Evolutionary conservation across 2,888 invertebrate genomes (phyloP).

Genomic region (Idaea dimidiata): DNA sequence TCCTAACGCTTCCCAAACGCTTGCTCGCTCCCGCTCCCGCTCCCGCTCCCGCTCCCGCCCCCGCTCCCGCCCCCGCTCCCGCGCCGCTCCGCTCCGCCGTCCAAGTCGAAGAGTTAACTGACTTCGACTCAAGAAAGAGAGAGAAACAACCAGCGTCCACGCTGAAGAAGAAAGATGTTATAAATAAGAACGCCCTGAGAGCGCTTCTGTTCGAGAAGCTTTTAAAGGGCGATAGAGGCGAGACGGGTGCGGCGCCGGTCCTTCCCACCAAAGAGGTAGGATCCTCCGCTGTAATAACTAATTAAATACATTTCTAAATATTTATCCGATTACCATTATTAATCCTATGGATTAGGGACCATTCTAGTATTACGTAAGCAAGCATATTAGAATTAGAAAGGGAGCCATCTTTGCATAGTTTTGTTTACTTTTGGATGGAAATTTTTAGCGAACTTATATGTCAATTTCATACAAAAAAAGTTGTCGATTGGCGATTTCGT

Average conservation of each 20-base stretch:
- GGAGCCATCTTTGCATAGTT: too few species aligned
- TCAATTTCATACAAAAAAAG: too few species aligned
- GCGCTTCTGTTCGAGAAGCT: slow-evolving; percentile 58
- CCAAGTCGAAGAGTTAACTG: slow-evolving; percentile 36
- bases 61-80: too few species aligned
- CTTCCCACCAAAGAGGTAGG: slow-evolving; percentile 56
- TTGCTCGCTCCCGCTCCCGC: slow-evolving; percentile 34
- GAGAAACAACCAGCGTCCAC: slow-evolving; percentile 31
- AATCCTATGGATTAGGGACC: too few species aligned
- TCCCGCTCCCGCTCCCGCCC: too few species aligned
- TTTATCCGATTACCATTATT: too few species aligned
- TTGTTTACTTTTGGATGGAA: too few species aligned
- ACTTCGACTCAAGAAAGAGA: slow-evolving; percentile 24
- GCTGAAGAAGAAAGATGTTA: slow-evolving; percentile 39
- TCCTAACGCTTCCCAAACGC: slow-evolving; percentile 60
- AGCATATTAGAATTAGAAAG: too few species aligned
- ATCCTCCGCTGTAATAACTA: slow-evolving; percentile 2
- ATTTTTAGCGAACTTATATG: too few species aligned
- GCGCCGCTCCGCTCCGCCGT: slow-evolving; percentile 15
- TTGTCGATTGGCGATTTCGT: too few species aligned
- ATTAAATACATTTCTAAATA: too few species aligned
- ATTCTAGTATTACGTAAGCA: too few species aligned
- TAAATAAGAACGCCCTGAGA: slow-evolving; percentile 56
- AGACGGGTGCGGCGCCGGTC: slow-evolving; percentile 32
- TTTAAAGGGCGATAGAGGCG: slow-evolving; percentile 48